Evolutionary conservation across 1,140 invertebrate species (phyloP), one percentile per base, ranked within the genome.

Genomic region (Formica selysi): DNA sequence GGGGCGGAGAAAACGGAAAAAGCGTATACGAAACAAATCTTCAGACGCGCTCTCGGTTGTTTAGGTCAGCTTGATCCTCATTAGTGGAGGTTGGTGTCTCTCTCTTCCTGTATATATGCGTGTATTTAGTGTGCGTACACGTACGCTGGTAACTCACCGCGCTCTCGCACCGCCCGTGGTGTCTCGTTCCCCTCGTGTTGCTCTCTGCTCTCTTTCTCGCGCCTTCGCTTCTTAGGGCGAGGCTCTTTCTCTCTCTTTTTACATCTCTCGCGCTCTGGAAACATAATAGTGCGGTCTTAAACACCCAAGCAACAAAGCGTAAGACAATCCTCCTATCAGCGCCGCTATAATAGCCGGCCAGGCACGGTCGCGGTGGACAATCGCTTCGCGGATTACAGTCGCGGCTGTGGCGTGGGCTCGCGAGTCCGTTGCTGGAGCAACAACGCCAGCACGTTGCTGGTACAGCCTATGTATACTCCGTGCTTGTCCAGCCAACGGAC

Each of bases 311-410:
- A 89, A 90, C 88, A 90, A 71, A 71, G 73, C 81, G 86, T 87
- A 90, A 90, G 81, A 90, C 89, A 90, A 90, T 90, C 86, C 88
- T 86, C 71, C 89, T 90, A 90, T 90, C 89, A 87, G 86, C 89
- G 65, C 81, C 89, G 80, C 65, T 57, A 81, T 90, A 90, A 90
- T 88, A 90, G 88, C 64, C 71, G 89, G 36, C 73, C 86, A 64
- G 76, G 54, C 81, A 86, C 73, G 51, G 16, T 76, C 85, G 73
- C 79, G 74, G 68, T 84, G 67, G 81, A 90, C 86, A 90, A 90
- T 90, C 62, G 88, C 74, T 87, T 71, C 48, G 73, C 87, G 70
- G 85, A 65, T 86, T 32, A 61, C 44, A 71, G 83, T 48, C 67
- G 88, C 83, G 84, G 11, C 51, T 61, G 36, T 61, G 36, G 88